phyloP scores from a whole-genome alignment of 2,113 vertebrate genomes.

The mouse (Mus musculus) region DNA sequence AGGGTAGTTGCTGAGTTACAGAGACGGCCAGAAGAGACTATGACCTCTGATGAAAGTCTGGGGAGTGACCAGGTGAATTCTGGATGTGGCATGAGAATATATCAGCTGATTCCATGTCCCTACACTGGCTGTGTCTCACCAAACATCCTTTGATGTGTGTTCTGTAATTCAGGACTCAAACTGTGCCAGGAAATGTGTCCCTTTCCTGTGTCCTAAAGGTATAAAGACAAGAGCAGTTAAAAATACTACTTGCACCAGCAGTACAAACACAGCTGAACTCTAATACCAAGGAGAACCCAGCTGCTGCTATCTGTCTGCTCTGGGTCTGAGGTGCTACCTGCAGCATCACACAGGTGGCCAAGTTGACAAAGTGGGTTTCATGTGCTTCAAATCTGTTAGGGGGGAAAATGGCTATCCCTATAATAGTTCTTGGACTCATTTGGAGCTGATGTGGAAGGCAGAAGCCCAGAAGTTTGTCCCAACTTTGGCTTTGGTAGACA shows the following conservation, averaged over 20 bases:
- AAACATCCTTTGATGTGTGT: not conserved
- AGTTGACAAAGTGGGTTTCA: not conserved
- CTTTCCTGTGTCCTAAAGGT: conserved; percentile 40
- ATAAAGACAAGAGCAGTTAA: conserved; percentile 58
- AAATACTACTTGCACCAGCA: conserved; percentile 18
- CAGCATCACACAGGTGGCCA: not conserved
- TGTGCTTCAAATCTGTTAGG: not conserved
- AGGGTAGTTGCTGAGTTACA: not conserved
- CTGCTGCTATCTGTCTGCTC: conserved; percentile 53
- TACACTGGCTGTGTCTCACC: not conserved
- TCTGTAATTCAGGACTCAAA: not conserved
- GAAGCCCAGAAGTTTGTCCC: not conserved
- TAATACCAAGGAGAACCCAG: conserved; percentile 45
- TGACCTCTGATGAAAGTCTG: not conserved
- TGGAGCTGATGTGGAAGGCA: not conserved
- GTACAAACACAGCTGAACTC: not conserved
- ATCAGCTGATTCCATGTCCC: not conserved
- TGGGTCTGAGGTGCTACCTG: not conserved
- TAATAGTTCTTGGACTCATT: not conserved
- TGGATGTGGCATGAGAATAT: not conserved
- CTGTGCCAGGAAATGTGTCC: not conserved
- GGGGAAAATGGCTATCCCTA: not conserved
- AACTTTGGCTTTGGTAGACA: not conserved
- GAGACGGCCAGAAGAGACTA: not conserved
- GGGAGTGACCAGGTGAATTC: not conserved